A percentile compares a stretch with the other conserved stretches of the same genome.
phyloP scores from a whole-genome alignment of 2,888 invertebrate genomes.

The Lysandra coridon region DNA sequence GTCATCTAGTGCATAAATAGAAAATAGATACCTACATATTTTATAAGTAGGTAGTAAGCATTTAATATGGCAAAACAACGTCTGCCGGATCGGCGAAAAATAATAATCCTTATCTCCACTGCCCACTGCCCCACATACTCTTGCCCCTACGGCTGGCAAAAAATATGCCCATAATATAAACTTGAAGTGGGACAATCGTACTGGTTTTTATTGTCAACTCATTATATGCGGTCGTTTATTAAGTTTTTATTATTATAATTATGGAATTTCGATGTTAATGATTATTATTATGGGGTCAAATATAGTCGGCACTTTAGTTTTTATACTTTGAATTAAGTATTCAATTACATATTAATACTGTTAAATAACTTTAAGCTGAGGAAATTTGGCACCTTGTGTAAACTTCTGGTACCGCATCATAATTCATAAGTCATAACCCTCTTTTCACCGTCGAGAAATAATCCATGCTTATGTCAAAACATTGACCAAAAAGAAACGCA shows the following conservation, averaged over 20 bases:
- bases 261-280: neutral
- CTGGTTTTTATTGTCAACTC: neutral
- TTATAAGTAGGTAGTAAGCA: neutral
- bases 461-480: too few species aligned
- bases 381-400: too few species aligned
- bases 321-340: too few species aligned
- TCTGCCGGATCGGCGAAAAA: too few species aligned
- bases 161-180: neutral
- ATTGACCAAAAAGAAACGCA: too few species aligned
- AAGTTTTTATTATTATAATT: neutral
- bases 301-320: neutral
- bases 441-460: too few species aligned
- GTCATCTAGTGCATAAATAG: neutral
- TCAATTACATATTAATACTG: too few species aligned
- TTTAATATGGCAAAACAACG: neutral
- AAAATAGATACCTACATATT: neutral
- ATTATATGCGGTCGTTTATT: neutral
- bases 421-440: too few species aligned
- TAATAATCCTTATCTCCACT: neutral
- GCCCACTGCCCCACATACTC: neutral
- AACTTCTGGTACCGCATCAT: too few species aligned
- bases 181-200: neutral
- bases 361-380: too few species aligned
- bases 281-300: neutral
- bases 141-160: neutral